These are phyloP conservation scores for Rhagophthalmus giganteus DNA, from an alignment of 2,888 invertebrate species.

Conservation along the genomic window DNA sequence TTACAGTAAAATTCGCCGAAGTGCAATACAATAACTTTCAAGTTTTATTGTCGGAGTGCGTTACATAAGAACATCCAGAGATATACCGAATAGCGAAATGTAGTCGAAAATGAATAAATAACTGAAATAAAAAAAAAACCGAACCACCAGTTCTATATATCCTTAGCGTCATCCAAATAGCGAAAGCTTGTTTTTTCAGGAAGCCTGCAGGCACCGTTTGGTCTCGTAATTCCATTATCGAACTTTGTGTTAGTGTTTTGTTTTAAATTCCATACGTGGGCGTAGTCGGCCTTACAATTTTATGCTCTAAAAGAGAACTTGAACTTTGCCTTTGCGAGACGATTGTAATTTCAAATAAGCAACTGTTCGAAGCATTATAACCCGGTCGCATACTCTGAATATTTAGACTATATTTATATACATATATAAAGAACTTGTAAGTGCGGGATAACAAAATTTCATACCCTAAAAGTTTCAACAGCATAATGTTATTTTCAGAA, in stretches of 20 bases:
- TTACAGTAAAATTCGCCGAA: not conserved
- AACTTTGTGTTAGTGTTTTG: constrained; percentile 4
- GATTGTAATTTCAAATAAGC: not conserved
- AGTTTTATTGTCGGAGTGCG: not conserved
- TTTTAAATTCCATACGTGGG: not conserved
- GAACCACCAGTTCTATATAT: not conserved
- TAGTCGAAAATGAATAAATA: not conserved
- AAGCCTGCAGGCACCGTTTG: constrained; percentile 10
- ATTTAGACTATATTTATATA: too few relatives aligned
- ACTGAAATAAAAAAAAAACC: not conserved
- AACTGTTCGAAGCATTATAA: not conserved
- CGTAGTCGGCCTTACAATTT: too few relatives aligned
- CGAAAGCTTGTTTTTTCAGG: constrained; percentile 19
- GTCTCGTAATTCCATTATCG: constrained; percentile 9
- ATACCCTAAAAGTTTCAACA: too few relatives aligned
- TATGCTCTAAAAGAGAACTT: too few relatives aligned
- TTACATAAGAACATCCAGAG: not conserved
- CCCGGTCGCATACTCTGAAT: too few relatives aligned
- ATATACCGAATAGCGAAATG: not conserved
- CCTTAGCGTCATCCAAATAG: constrained; percentile 5
- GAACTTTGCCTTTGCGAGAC: not conserved
- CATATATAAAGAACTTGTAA: not conserved
- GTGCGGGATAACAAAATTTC: not conserved
- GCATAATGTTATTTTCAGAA: too few relatives aligned
- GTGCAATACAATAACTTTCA: not conserved